Evolutionary conservation across 2,113 vertebrate genomes (phyloP), one percentile per base, ranked within the genome.

Genomic region (Entosphenus tridentatus): DNA sequence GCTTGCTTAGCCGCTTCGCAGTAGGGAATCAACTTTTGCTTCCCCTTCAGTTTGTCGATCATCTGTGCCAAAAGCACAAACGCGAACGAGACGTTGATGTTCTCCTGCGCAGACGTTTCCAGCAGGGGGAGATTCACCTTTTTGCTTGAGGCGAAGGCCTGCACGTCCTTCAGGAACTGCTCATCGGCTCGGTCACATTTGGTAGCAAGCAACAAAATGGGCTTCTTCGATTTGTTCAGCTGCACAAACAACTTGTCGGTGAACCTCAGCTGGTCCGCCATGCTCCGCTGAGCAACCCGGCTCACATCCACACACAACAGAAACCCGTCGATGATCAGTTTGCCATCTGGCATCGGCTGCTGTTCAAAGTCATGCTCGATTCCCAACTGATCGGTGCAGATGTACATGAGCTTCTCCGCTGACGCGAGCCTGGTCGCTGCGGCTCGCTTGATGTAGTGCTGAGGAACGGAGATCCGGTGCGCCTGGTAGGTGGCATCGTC

Each of bases 321-420:
- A 80, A 95, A 98, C n/a, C 87, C 89, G 70, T 98, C 95, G 55
- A 96, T 80, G 76, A 74, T 93, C 71, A 97, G 79, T 74, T 95
- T 97, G 57, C 95, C 95, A 75, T 98, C 95, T 18, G 92, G 89
- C 95, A 98, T 98, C 79, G 96, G 92, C 77, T 95, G 96, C 80
- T 98, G 92, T 76, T 98, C 95, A 75, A 98, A 98, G 81, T 97
- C 95, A 84, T 97, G 92, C 78, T 98, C 92, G 78, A 98, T 79
- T 78, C 92, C 92, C 14, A 98, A 85, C 69, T 98, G 95, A 82
- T 98, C 95, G 74, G 95, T 98, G 83, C 95, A 98, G 86, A 98
- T 97, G 77, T 98, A 97, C 95, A 98, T 98, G 2, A 97, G 79
- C 79, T 97, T 98, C 79, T 97, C 93, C 68, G 92, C 91, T 10